phyloP scores from a whole-genome alignment of 2,888 invertebrate species.

The Sminthurinus aureus region DNA sequence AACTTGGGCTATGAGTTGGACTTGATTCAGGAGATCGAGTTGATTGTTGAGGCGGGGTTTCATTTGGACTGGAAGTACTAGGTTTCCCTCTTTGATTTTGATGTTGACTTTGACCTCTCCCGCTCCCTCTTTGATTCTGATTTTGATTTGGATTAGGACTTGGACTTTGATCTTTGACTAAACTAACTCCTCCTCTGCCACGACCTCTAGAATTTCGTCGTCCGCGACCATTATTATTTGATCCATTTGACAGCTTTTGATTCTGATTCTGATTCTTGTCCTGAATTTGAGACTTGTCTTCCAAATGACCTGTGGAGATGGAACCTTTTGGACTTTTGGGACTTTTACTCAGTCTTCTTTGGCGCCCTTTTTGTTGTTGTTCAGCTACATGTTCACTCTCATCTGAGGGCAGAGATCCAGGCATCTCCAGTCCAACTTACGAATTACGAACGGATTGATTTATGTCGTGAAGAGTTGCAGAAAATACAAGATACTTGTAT shows the following conservation, averaged over 20 bases:
- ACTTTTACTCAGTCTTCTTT: neutral
- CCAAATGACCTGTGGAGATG: neutral
- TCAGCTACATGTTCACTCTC: neutral
- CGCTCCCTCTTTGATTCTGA: neutral
- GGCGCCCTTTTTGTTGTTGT: too few relatives aligned
- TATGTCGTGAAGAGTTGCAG: neutral
- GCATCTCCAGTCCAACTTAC: neutral
- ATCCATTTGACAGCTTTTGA: neutral
- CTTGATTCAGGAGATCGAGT: neutral
- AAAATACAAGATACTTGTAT: too few relatives aligned
- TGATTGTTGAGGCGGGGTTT: neutral
- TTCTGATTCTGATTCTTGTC: neutral
- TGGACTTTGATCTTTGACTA: neutral
- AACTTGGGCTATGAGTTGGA: neutral
- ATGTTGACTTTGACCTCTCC: neutral
- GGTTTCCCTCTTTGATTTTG: neutral
- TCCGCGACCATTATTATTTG: neutral
- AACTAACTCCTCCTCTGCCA: neutral
- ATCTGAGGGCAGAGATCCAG: neutral
- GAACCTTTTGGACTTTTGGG: neutral
- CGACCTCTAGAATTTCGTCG: neutral
- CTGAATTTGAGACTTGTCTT: neutral
- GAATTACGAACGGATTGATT: neutral
- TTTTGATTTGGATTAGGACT: neutral
- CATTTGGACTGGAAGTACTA: neutral